Evolutionary conservation across 2,797 vertebrate genomes (phyloP).

Genomic region (Coregonus ussuriensis): DNA sequence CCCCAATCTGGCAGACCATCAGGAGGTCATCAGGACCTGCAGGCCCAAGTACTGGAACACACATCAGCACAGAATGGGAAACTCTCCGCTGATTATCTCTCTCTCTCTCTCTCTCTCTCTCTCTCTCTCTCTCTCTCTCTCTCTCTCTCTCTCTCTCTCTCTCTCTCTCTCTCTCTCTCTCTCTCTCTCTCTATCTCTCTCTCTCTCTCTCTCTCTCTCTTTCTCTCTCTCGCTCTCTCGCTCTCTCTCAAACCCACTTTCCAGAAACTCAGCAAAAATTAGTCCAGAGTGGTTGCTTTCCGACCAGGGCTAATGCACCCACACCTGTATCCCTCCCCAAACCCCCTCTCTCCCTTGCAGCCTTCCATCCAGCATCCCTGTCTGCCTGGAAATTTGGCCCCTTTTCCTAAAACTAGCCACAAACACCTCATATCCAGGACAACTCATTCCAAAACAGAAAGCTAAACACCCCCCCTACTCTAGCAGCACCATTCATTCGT

Average conservation of each 20-base stretch:
- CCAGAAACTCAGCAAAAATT: slow-evolving; percentile 68
- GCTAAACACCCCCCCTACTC: slow-evolving; percentile 34
- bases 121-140: slow-evolving; percentile 18
- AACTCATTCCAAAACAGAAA: slow-evolving; percentile 42
- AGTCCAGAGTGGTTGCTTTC: slow-evolving; percentile 39
- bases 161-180: slow-evolving; percentile 17
- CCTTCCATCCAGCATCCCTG: slow-evolving; percentile 26
- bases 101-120: slow-evolving; percentile 12
- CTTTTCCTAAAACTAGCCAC: slow-evolving; percentile 29
- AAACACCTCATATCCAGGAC: slow-evolving; percentile 48
- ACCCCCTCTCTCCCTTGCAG: background rate
- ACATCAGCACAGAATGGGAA: slow-evolving; percentile 45
- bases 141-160: slow-evolving; percentile 1
- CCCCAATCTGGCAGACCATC: slow-evolving; percentile 25
- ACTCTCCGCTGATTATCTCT: slow-evolving; percentile 47
- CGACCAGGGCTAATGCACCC: slow-evolving; percentile 38
- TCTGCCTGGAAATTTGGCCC: slow-evolving; percentile 34
- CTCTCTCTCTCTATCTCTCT: slow-evolving; percentile 5
- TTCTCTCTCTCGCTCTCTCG: background rate
- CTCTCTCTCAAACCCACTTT: slow-evolving; percentile 51
- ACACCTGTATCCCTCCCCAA: slow-evolving; percentile 51
- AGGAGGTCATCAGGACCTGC: slow-evolving; percentile 46
- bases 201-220: slow-evolving; percentile 16
- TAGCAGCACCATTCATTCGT: slow-evolving; percentile 12
- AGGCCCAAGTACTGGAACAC: slow-evolving; percentile 32